These are phyloP conservation scores for Schrankia costaestrigalis DNA, from an alignment of 2,888 invertebrate species.

Conservation along the genomic window DNA sequence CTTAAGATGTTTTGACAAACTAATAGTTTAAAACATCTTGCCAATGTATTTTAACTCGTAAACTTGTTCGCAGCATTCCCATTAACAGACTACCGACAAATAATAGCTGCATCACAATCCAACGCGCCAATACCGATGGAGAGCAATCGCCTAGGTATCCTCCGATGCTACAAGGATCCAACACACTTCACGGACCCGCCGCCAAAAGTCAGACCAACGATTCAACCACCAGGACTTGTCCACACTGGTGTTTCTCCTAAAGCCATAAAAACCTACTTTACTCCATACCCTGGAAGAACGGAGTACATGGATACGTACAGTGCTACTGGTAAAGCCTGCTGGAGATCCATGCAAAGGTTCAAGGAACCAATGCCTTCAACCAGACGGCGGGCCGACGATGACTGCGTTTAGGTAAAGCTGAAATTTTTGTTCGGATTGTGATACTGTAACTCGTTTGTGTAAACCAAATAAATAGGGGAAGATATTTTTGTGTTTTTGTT, in stretches of 20 bases:
- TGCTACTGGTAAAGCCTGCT: constrained; percentile 80
- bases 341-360: constrained; percentile 82
- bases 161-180: constrained; percentile 82
- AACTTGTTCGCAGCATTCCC: constrained; percentile 66
- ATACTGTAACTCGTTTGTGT: constrained; percentile 8
- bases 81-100: constrained; percentile 73
- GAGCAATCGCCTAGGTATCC: constrained; percentile 76
- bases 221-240: constrained; percentile 69
- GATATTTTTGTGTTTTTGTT: constrained; percentile 36
- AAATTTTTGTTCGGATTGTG: constrained; percentile 16
- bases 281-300: constrained; percentile 79
- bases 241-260: constrained; percentile 70
- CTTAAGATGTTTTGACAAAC: no score
- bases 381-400: constrained; percentile 79
- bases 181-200: constrained; percentile 77
- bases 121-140: constrained; percentile 80
- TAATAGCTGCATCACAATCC: constrained; percentile 82
- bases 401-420: constrained; percentile 53
- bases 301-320: constrained; percentile 83
- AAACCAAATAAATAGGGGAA: constrained; percentile 45
- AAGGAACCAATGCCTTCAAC: constrained; percentile 83
- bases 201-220: constrained; percentile 76
- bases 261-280: constrained; percentile 74
- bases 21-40: no score
- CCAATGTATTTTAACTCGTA: no score